Percentiles rank a stretch among this genome's conserved stretches.
Conservation (phyloP, 2,797 vertebrate genomes). For the Epinephelus awoara region DNA sequence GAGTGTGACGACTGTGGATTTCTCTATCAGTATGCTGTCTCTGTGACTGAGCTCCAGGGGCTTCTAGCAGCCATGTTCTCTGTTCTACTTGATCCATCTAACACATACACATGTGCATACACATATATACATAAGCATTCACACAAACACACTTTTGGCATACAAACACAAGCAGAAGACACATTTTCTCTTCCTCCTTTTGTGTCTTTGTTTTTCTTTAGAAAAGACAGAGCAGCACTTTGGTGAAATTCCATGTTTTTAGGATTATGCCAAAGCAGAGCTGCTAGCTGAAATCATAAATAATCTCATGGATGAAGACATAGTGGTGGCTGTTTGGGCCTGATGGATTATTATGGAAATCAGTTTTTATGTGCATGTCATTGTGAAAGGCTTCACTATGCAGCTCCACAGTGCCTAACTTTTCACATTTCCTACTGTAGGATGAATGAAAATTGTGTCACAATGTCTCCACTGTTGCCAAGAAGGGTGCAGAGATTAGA, state of each 20-base stretch:
- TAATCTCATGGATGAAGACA: slow-evolving; percentile 44
- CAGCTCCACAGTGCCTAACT: slow-evolving; percentile 16
- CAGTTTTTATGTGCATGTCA: slow-evolving; percentile 29
- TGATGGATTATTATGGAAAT: slow-evolving; percentile 51
- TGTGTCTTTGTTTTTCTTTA: background rate
- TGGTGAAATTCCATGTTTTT: slow-evolving; percentile 9
- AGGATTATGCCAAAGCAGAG: slow-evolving; percentile 36
- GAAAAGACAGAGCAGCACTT: slow-evolving; percentile 2
- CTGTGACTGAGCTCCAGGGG: slow-evolving; percentile 61
- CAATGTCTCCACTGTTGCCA: background rate
- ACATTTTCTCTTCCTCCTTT: background rate
- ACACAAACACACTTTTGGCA: background rate
- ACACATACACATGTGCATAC: slow-evolving; percentile 42
- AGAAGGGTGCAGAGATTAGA: background rate
- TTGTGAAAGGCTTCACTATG: slow-evolving; percentile 16
- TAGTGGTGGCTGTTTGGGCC: slow-evolving; percentile 15
- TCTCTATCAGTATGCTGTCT: slow-evolving; percentile 78
- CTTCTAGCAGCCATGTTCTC: slow-evolving; percentile 55
- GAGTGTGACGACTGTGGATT: slow-evolving; percentile 75
- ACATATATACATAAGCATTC: slow-evolving; percentile 4
- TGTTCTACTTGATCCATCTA: slow-evolving; percentile 30
- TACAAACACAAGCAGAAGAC: background rate
- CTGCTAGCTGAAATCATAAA: slow-evolving; percentile 43
- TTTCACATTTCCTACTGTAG: slow-evolving; percentile 6
- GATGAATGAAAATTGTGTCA: background rate